Base-by-base conservation (phyloP, 1,140 invertebrate genomes). In the Phenacoccus solenopsis region DNA sequence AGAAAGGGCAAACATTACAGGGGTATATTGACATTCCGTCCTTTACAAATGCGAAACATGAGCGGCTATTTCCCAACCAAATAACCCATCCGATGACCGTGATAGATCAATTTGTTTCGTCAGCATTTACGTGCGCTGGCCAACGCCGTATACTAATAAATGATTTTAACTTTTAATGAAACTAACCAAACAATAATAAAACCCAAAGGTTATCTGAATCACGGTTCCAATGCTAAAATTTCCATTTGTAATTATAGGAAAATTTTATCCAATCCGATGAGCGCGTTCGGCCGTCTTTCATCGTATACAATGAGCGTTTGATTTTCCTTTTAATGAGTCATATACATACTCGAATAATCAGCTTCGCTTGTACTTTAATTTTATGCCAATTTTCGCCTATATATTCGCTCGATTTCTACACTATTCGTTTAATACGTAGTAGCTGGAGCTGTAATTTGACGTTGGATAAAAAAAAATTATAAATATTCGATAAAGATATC, bases 51-150 rank as follows among this genome's bases (percentile, higher is more conserved):
- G 25, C 12, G 59, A 64, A 64, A 64, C 59, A 64, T 64, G 21
- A 64, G 59, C 20, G 22, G 25, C 22, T 4, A 64, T 64, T 64
- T 64, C 25, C 22, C 59, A 22, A 24, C 59, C 20, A 64, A 64
- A 64, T 64, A 64, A 64, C 59, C 59, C 59, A 27, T 64, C 20
- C 20, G 25, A 64, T 64, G 59, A 24, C 59, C 25, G 59, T 27
- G 59, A 64, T 27, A 64, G 22, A 24, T 64, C 59, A 64, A 64
- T 64, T 64, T 64, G 59, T 64, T 64, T 64, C 59, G 59, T 64
- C 59, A n/a, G n/a, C n/a, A 64, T 64, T 64, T 64, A 64, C 25
- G 59, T 64, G 22, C 59, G 20, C n/a, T n/a, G n/a, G 20, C 13
- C 38, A n/a, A 49, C 20, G 20, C 16, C 25, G 16, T 22, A 64